Base-by-base conservation (phyloP, 2,113 vertebrate genomes). In the Cardinalis cardinalis region DNA sequence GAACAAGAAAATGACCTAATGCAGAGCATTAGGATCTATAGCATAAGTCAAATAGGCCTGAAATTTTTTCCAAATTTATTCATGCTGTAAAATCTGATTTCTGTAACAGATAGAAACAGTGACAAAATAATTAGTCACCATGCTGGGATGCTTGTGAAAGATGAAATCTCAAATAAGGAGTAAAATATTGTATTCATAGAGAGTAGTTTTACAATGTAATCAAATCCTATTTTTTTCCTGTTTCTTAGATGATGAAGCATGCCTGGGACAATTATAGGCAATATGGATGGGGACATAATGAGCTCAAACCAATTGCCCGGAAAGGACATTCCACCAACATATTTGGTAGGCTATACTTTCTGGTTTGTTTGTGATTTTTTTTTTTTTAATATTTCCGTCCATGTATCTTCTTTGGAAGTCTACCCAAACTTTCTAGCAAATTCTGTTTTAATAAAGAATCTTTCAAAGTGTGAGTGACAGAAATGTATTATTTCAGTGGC, bases 251-350 rank as follows among this genome's bases (percentile, higher is more conserved):
- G 99, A 99, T 99, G 99, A 99, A 99, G 92, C 99, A 99, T 91
- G 99, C 99, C 14, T 99, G 99, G 99, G 98, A 99, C 97, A 99
- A 98, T 97, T 99, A 99, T 75, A 97, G 98, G 73, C 98, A 98
- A 49, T 99, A 99, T 51, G 99, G 99, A 94, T 99, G 99, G 99
- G 99, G 99, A 71, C 99, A 99, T 97, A 99, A 99, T 71, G 99
- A 99, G 95, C 98, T 99, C 93, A 99, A 99, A 97, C 99, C 99
- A 79, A 98, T 99, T 92, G 99, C 99, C 92, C 99, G 98, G 97
- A 99, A 99, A 98, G 99, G 99, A 97, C 99, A 99, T 98, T 98
- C 99, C 96, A 99, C 99, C 84, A 99, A 99, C 97, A 99, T 99
- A 97, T 99, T 99, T 89, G 99, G 99, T 99, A 98, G 98, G 99